phyloP scores from a whole-genome alignment of 1,140 invertebrate species.

The Lepidurus packardi region DNA sequence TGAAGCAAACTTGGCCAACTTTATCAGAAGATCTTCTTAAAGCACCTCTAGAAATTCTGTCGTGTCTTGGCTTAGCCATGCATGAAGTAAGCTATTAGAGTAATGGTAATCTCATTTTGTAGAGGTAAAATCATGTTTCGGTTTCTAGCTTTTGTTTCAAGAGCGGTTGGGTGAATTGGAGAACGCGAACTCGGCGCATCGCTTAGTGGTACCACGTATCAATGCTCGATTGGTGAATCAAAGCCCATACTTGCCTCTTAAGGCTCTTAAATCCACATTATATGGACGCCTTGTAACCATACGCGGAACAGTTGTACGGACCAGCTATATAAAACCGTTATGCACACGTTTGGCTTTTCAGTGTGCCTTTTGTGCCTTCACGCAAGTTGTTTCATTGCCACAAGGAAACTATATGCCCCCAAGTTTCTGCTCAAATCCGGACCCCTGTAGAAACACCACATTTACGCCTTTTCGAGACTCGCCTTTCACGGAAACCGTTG shows the following conservation, averaged over 20 bases:
- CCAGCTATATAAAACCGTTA: constrained; percentile 65
- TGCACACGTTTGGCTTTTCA: constrained; percentile 72
- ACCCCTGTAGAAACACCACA: constrained; percentile 52
- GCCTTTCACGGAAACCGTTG: constrained; percentile 62
- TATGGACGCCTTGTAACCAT: constrained; percentile 74
- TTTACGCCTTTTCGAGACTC: constrained; percentile 65
- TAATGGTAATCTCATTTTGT: constrained; percentile 18
- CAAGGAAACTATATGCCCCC: constrained; percentile 57
- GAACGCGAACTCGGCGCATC: not conserved
- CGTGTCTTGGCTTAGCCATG: constrained; percentile 63
- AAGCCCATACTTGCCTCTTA: constrained; percentile 25
- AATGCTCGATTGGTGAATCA: constrained; percentile 31
- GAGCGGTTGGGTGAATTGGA: not conserved
- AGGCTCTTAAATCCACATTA: constrained; percentile 38
- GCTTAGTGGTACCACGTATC: constrained; percentile 25
- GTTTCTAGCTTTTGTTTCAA: constrained; percentile 23
- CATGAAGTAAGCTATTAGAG: constrained; percentile 54
- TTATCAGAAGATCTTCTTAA: constrained; percentile 61
- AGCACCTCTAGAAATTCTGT: constrained; percentile 57
- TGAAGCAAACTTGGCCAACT: constrained; percentile 53
- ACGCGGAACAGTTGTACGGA: constrained; percentile 77
- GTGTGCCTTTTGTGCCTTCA: constrained; percentile 60
- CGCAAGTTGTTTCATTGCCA: constrained; percentile 56
- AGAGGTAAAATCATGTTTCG: not conserved
- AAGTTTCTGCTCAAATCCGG: constrained; percentile 47